Evolutionary conservation across 2,113 vertebrate genomes (phyloP).

Genomic region (Pangasianodon hypophthalmus): DNA sequence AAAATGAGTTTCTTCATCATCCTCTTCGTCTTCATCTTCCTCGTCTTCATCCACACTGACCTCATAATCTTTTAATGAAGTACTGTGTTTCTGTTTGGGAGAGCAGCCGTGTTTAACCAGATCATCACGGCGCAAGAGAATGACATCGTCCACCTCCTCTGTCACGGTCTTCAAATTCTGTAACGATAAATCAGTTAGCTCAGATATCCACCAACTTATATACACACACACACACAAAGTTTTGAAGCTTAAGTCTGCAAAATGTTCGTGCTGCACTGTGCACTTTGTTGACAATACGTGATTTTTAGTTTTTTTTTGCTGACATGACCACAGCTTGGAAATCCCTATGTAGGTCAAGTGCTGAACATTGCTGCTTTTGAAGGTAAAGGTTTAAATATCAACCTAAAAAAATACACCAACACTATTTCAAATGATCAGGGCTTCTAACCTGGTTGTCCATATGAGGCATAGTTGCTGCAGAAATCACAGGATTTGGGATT

Average conservation of each 20-base stretch:
- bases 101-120: neutral
- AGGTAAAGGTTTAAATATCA: neutral
- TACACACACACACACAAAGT: neutral
- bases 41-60: conserved; percentile 25
- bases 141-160: conserved; percentile 47
- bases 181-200: neutral
- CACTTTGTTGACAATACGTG: neutral
- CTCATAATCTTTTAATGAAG: conserved; percentile 33
- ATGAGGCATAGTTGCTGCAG: neutral
- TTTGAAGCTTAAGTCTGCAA: neutral
- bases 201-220: neutral
- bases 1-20: conserved; percentile 11
- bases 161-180: conserved; percentile 24
- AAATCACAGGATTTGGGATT: conserved; percentile 50
- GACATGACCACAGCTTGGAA: conserved; percentile 24
- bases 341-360: conserved; percentile 14
- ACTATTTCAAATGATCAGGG: neutral
- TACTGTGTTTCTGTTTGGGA: neutral
- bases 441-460: conserved; percentile 38
- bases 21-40: neutral
- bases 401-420: neutral
- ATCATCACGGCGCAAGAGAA: conserved; percentile 35
- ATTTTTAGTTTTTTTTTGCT: neutral
- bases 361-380: neutral
- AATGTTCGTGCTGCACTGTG: neutral